phyloP scores from a whole-genome alignment of 2,113 vertebrate genomes.

The Ophthalmolycus amberensis region DNA sequence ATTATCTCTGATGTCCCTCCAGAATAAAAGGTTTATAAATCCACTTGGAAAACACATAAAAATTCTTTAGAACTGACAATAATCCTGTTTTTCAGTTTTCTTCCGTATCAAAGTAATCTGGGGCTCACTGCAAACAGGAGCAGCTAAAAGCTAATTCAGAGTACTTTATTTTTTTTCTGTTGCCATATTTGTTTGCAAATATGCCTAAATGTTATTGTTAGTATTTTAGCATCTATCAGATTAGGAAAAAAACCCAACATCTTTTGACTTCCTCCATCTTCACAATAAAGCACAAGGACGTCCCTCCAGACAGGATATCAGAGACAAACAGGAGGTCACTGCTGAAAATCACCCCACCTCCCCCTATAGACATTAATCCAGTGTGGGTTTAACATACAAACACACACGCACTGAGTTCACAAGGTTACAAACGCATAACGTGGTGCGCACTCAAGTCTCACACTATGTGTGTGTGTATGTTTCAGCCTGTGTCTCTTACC shows the following conservation, averaged over 20 bases:
- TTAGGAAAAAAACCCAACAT: neutral
- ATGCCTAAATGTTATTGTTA: neutral
- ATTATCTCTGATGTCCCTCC: neutral
- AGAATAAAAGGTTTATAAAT: neutral
- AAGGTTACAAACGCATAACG: neutral
- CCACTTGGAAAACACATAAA: neutral
- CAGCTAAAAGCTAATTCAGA: neutral
- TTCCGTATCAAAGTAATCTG: neutral
- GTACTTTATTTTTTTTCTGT: neutral
- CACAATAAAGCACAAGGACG: neutral
- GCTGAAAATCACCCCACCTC: neutral
- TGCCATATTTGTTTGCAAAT: too few species aligned
- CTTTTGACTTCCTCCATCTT: neutral
- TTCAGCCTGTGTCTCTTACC: slow-evolving; percentile 78
- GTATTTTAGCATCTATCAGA: neutral
- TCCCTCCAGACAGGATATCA: neutral
- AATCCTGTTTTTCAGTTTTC: too few species aligned
- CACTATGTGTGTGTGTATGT: slow-evolving; percentile 37
- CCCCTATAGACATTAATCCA: neutral
- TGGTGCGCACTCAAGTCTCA: neutral
- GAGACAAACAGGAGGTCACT: neutral
- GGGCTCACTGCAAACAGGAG: neutral
- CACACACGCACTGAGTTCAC: neutral
- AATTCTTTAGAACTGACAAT: too few species aligned
- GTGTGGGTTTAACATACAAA: neutral